Evolutionary conservation across 2,888 invertebrate genomes (phyloP), one percentile per base, ranked within the genome.

Genomic region (Epinotia nisella): DNA sequence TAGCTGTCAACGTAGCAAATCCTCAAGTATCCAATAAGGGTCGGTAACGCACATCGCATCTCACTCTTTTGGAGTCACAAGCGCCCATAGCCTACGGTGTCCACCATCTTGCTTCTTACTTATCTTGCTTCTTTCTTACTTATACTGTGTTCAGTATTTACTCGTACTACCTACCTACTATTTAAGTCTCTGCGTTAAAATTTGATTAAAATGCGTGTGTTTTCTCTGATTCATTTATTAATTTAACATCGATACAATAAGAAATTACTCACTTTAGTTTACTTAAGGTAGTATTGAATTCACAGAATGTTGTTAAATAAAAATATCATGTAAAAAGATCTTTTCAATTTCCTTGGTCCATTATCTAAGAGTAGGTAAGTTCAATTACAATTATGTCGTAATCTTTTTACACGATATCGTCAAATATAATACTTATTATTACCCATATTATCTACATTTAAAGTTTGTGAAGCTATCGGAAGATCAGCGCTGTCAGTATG

Each of bases 211-310:
- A 39, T n/a, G 1, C 55, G n/a, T 15, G 9, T 17, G n/a, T 70
- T 64, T 70, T 35, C 29, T 64, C 56, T 24, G 70, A 64, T 62
- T 70, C 70, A 56, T 70, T 70, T 70, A 70, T 70, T 62, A 49
- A 56, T 56, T 64, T 35, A 64, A 70, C 70, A 70, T 56, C 24
- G 39, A 66, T 70, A 64, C 62, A 62, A 56, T 64, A 56, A 56
- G 62, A 56, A 56, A 29, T 62, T 61, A 56, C 45, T 56, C 35
- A 49, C 70, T 62, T 64, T 49, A 56, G 41, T 24, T 55, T n/a
- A 29, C 39, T 41, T 61, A 55, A 29, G 15, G 24, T 58, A 35
- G 53, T 29, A 62, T 21, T 45, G 45, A 62, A 60, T 60, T 49
- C 17, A 49, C n/a, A 51, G n/a, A 35, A 61, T 21, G 41, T 13